Percentiles rank a stretch among this genome's conserved stretches.
Evolutionary conservation across 2,113 vertebrate species (phyloP).

Genomic region (Callopanchax toddi): DNA sequence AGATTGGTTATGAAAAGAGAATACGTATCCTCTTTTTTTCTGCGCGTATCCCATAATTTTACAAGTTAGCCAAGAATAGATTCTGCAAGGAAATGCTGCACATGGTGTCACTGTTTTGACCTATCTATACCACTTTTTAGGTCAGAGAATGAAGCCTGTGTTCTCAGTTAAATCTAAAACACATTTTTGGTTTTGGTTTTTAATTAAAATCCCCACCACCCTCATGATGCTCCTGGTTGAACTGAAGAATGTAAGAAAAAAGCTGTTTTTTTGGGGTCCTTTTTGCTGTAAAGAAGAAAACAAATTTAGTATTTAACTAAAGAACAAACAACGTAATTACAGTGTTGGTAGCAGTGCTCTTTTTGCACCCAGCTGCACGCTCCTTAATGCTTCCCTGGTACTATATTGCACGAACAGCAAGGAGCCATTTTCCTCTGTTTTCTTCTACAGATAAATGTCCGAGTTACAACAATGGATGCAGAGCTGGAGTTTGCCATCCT

Average conservation of each 20-base stretch:
- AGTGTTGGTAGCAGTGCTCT: constrained; percentile 23
- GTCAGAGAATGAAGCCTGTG: constrained; percentile 35
- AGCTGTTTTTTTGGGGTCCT: constrained; percentile 53
- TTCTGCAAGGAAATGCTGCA: constrained; percentile 10
- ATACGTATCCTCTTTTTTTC: neutral
- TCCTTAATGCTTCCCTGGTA: constrained; percentile 34
- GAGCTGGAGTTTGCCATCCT: constrained; percentile 99
- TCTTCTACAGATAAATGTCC: constrained; percentile 88
- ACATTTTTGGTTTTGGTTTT: constrained; percentile 68
- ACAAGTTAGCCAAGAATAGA: constrained; percentile 7
- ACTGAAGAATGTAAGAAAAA: constrained; percentile 76
- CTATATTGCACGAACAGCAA: constrained; percentile 28
- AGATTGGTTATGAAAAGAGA: neutral
- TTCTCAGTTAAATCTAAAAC: constrained; percentile 60
- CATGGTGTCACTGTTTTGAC: constrained; percentile 29
- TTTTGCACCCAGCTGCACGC: constrained; percentile 31
- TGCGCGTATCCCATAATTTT: constrained; percentile 5
- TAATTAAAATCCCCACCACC: constrained; percentile 73
- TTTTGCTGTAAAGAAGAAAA: constrained; percentile 62
- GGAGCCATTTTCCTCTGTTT: constrained; percentile 34
- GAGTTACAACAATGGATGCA: constrained; percentile 97
- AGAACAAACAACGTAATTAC: constrained; percentile 23
- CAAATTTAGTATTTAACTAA: constrained; percentile 37
- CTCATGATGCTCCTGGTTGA: constrained; percentile 76
- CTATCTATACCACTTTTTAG: constrained; percentile 15